Conservation (phyloP, 2,113 vertebrate species). For the Xenotilapia leptura region DNA sequence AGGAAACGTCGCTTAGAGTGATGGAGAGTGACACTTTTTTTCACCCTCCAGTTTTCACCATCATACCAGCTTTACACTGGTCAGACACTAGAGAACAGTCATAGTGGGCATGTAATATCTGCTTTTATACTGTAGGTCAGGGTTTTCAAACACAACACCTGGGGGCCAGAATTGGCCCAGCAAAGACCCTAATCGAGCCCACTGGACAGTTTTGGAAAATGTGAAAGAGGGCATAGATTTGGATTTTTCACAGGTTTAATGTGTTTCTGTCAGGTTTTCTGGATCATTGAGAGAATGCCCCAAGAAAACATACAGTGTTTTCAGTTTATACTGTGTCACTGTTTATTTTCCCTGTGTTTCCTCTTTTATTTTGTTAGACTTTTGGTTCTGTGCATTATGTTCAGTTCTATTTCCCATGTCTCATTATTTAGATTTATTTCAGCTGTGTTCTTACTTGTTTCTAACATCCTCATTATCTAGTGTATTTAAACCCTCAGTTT, state of each 20-base stretch:
- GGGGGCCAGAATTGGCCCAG: not conserved
- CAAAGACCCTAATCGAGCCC: not conserved
- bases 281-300: not conserved
- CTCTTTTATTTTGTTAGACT: not conserved
- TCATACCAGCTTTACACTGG: not conserved
- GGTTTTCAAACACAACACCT: not conserved
- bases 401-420: accelerated
- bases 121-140: not conserved
- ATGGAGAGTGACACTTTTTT: accelerated
- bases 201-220: not conserved
- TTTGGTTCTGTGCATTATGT: not conserved
- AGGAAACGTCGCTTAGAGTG: not conserved
- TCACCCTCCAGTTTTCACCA: not conserved
- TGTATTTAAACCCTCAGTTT: not conserved
- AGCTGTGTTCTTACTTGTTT: not conserved
- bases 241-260: not conserved
- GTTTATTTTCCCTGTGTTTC: not conserved
- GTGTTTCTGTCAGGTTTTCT: not conserved
- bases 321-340: not conserved
- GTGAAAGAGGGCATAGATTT: not conserved
- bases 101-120: not conserved
- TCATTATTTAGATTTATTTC: not conserved
- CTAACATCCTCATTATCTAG: not conserved
- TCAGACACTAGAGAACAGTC: not conserved
- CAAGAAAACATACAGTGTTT: not conserved